These are phyloP conservation scores for Harpalus rufipes DNA, from an alignment of 2,888 invertebrate species.

Conservation along the genomic window DNA sequence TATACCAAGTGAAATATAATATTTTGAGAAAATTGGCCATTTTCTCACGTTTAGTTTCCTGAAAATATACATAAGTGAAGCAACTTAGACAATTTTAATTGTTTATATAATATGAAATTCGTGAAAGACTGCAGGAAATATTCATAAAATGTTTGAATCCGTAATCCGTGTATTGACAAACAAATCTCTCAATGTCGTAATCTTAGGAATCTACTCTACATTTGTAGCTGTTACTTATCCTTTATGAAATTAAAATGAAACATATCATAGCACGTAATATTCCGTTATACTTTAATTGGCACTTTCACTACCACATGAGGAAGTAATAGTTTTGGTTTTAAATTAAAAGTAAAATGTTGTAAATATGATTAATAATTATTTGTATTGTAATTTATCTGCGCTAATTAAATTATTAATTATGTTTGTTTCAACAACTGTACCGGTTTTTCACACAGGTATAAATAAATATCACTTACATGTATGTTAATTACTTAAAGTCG, in stretches of 20 bases:
- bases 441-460: slow-evolving; percentile 5
- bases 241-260: slow-evolving; percentile 42
- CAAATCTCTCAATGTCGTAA: not conserved
- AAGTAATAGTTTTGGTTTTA: slow-evolving; percentile 42
- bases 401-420: slow-evolving; percentile 52
- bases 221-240: slow-evolving; percentile 37
- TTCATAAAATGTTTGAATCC: slow-evolving; percentile 21
- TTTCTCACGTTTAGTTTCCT: not conserved
- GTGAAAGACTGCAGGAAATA: slow-evolving; percentile 21
- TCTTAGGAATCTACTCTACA: slow-evolving; percentile 13
- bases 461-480: not conserved
- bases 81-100: slow-evolving; percentile 4
- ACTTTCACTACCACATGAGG: slow-evolving; percentile 58
- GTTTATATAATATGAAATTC: slow-evolving; percentile 14
- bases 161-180: slow-evolving; percentile 7
- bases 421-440: slow-evolving; percentile 15
- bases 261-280: slow-evolving; percentile 46
- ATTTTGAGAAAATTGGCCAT: not conserved
- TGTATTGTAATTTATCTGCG: slow-evolving; percentile 43
- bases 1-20: not conserved
- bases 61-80: not conserved
- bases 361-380: slow-evolving; percentile 43
- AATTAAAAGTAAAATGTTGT: slow-evolving; percentile 54
- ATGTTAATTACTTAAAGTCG: not conserved
- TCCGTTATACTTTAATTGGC: slow-evolving; percentile 59